These are phyloP conservation scores for Lepus europaeus DNA, from an alignment of 2,113 vertebrate species.

Conservation along the genomic window DNA sequence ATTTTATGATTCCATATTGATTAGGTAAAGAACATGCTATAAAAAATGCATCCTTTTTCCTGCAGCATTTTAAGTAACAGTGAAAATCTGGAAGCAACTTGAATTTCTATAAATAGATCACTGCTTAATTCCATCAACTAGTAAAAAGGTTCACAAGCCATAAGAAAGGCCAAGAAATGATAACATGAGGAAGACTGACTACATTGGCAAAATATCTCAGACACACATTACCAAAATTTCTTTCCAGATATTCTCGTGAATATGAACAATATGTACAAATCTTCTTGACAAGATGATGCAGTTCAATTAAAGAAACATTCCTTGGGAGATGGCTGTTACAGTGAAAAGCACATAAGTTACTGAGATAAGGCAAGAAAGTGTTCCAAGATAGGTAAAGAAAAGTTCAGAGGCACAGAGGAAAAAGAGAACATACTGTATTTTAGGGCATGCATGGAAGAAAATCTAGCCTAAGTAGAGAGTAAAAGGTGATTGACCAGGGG, in stretches of 20 bases:
- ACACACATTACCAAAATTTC: background rate
- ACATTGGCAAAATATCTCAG: constrained; percentile 16
- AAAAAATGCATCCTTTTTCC: constrained; percentile 14
- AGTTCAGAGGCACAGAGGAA: background rate
- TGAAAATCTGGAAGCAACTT: background rate
- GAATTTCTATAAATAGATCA: background rate
- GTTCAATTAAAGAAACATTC: background rate
- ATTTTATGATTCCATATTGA: background rate
- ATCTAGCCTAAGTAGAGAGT: background rate
- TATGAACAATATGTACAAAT: background rate
- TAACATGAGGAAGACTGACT: background rate
- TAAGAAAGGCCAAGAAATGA: constrained; percentile 28
- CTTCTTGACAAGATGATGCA: background rate
- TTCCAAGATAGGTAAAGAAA: background rate
- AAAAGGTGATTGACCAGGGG: background rate
- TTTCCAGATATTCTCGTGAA: constrained; percentile 1
- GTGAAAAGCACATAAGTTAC: background rate
- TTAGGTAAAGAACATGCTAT: background rate
- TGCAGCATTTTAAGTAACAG: constrained; percentile 1
- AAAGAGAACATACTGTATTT: background rate
- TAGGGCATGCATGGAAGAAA: background rate
- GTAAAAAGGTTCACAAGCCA: constrained; percentile 13
- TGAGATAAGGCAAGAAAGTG: background rate
- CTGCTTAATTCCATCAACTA: background rate
- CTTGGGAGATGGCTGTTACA: background rate